Conservation (phyloP, 2,797 vertebrate genomes). For the Trachops cirrhosus region DNA sequence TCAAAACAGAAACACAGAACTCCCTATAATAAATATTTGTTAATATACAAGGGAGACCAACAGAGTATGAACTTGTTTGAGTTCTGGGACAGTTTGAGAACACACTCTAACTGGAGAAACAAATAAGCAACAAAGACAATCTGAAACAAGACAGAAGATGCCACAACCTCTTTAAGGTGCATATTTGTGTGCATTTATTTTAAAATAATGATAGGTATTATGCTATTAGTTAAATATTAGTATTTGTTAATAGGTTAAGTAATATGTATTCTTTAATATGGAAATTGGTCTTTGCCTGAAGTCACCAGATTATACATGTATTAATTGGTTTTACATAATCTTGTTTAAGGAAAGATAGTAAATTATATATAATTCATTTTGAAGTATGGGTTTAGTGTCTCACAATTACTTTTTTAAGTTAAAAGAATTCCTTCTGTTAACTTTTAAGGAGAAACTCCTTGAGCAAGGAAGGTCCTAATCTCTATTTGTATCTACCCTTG, state of each 20-base stretch:
- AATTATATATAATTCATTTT: not conserved
- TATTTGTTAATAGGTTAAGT: slow-evolving; percentile 24
- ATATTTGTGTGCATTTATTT: not conserved
- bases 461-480: not conserved
- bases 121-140: not conserved
- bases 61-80: not conserved
- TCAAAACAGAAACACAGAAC: not conserved
- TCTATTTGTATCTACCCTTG: not conserved
- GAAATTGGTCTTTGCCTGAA: slow-evolving; percentile 10
- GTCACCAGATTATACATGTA: not conserved
- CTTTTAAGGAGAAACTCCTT: not conserved
- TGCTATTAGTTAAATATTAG: not conserved
- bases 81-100: not conserved
- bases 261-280: slow-evolving; percentile 29
- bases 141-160: not conserved
- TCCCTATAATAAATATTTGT: not conserved
- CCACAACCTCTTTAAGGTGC: not conserved
- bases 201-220: not conserved
- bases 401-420: not conserved
- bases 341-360: not conserved
- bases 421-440: not conserved
- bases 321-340: not conserved
- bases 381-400: not conserved
- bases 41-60: not conserved
- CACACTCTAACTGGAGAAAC: not conserved